Evolutionary conservation across 2,888 invertebrate species (phyloP).

Genomic region (Pilophorus perplexus): DNA sequence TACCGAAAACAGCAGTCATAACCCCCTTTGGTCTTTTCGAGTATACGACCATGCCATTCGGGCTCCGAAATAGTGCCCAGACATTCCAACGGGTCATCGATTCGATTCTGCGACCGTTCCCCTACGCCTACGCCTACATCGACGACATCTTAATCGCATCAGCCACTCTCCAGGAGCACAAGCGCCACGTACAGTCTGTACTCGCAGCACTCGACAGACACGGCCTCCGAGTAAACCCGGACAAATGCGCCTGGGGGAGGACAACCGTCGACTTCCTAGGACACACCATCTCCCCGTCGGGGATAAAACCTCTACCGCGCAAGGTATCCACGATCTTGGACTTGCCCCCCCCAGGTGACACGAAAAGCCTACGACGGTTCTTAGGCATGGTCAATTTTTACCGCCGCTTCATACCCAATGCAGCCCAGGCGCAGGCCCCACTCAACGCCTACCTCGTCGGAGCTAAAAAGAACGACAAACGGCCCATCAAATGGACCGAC

Average conservation of each 20-base stretch:
- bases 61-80: conserved; percentile 17
- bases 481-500: too few species aligned
- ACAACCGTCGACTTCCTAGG: conserved; percentile 17
- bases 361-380: neutral
- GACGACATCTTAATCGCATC: conserved; percentile 22
- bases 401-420: neutral
- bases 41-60: conserved; percentile 25
- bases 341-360: neutral
- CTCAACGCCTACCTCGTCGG: conserved; percentile 25
- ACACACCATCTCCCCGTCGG: conserved; percentile 5
- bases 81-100: conserved; percentile 33
- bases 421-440: conserved; percentile 32
- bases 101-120: neutral
- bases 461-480: too few species aligned
- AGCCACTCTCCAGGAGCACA: neutral
- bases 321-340: conserved; percentile 12
- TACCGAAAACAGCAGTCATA: conserved; percentile 48
- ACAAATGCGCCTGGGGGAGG: conserved; percentile 4
- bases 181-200: neutral
- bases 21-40: conserved; percentile 44
- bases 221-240: conserved; percentile 7
- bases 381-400: conserved; percentile 24
- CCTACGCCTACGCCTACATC: neutral
- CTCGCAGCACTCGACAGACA: neutral
- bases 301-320: conserved; percentile 1